phyloP scores from a whole-genome alignment of 2,888 invertebrate species.

The Dolomedes plantarius region DNA sequence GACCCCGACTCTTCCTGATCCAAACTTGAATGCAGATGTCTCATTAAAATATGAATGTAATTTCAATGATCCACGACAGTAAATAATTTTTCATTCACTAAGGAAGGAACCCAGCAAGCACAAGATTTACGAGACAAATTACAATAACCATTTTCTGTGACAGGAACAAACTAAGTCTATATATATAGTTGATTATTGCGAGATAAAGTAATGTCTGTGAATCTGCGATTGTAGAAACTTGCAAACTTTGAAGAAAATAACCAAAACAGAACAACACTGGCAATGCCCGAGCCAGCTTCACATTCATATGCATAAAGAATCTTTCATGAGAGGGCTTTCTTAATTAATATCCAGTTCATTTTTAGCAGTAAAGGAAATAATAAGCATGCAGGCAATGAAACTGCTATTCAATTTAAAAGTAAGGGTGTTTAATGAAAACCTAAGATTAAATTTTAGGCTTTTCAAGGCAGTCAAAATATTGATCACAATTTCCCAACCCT shows the following conservation, averaged over 20 bases:
- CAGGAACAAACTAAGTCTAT: slow-evolving; percentile 39
- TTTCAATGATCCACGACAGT: background rate
- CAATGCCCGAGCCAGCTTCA: slow-evolving; percentile 44
- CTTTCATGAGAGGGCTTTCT: no score
- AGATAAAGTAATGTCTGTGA: slow-evolving; percentile 16
- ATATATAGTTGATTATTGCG: slow-evolving; percentile 2
- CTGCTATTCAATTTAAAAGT: no score
- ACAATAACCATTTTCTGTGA: slow-evolving; percentile 20
- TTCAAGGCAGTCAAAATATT: no score
- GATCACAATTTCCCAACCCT: no score
- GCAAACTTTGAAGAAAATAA: slow-evolving; percentile 34
- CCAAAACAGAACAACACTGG: slow-evolving; percentile 23
- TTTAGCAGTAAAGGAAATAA: no score
- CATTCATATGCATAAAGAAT: no score
- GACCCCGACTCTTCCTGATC: background rate
- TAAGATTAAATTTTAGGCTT: no score
- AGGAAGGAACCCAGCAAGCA: slow-evolving; percentile 23
- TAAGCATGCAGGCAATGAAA: no score
- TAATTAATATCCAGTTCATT: no score
- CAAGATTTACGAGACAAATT: slow-evolving; percentile 22
- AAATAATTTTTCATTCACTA: slow-evolving; percentile 6
- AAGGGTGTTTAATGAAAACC: no score
- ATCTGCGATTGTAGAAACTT: slow-evolving; percentile 22
- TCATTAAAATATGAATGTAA: background rate
- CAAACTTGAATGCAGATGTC: background rate